Evolutionary conservation across 2,113 vertebrate genomes (phyloP).

Genomic region (Natator depressus): DNA sequence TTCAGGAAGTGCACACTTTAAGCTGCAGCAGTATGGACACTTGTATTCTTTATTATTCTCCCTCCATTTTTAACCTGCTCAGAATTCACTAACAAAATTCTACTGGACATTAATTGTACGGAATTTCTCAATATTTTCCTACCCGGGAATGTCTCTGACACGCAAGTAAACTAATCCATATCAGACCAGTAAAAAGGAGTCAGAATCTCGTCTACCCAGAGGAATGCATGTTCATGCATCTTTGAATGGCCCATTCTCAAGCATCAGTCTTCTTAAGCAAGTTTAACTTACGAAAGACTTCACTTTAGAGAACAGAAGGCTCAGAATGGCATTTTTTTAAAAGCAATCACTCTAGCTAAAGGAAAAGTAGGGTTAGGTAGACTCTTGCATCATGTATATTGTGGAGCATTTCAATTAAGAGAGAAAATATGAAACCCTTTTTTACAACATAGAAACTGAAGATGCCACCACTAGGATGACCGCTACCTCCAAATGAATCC

Average conservation of each 20-base stretch:
- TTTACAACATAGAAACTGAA: fast-evolving
- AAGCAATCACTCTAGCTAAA: background rate
- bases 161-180: background rate
- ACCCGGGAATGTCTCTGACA: background rate
- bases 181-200: background rate
- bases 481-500: background rate
- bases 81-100: background rate
- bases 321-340: background rate
- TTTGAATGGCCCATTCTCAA: background rate
- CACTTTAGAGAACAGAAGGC: background rate
- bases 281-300: background rate
- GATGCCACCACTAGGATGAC: background rate
- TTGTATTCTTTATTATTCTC: background rate
- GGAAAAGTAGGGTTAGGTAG: background rate
- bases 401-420: background rate
- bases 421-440: background rate
- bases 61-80: background rate
- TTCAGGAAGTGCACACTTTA: background rate
- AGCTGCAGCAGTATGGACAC: background rate
- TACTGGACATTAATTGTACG: background rate
- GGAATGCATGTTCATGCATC: background rate
- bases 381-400: background rate
- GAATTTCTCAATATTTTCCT: background rate
- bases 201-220: background rate
- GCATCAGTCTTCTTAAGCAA: background rate